Evolutionary conservation across 1,140 invertebrate species (phyloP), one percentile per base, ranked within the genome.

Genomic region (Drosophila ananassae): DNA sequence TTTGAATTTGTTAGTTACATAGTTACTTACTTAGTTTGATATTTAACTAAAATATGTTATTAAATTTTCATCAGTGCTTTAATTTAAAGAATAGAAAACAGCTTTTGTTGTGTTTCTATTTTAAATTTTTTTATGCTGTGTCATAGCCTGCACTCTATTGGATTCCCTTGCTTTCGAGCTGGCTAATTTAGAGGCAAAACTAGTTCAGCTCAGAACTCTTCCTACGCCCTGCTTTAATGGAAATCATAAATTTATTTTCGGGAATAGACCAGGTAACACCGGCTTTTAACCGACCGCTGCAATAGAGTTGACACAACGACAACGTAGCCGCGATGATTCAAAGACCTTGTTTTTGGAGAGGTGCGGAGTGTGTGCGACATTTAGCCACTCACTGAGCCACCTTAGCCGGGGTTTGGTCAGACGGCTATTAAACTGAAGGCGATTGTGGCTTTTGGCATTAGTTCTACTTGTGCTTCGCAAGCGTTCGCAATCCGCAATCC

Each of bases 221-320:
- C 80, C 72, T 84, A 76, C 68, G 66, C 48, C 52, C 46, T 12
- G 41, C 21, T 63, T 53, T 72, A 82, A 85, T 82, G 78, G 68
- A 78, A 67, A 60, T 78, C 54, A 87, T 85, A 82, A 82, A 87
- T 87, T 78, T 47, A 48, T 34, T 77, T 87, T 87, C 60, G 68
- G 44, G 46, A 55, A 66, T 9, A 39, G 52, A 39, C 44, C 13
- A 7, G 24, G 28, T 47, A 39, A 60, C 30, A 30, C 68, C 47
- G 68, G 32, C 34, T 17, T 8, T 50, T 13, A 37, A 10, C 8
- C 21, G 39, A 46, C 30, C 48, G 37, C 72, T 74, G 58, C 53
- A 39, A 22, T 50, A 50, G 52, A 44, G 21, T 8, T 32, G 28
- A 2, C n/a, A 24, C 10, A 7, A 32, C 28, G 47, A 12, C 53